These are phyloP conservation scores for Drosophila pullipes DNA, from an alignment of 2,888 invertebrate species.

Conservation along the genomic window DNA sequence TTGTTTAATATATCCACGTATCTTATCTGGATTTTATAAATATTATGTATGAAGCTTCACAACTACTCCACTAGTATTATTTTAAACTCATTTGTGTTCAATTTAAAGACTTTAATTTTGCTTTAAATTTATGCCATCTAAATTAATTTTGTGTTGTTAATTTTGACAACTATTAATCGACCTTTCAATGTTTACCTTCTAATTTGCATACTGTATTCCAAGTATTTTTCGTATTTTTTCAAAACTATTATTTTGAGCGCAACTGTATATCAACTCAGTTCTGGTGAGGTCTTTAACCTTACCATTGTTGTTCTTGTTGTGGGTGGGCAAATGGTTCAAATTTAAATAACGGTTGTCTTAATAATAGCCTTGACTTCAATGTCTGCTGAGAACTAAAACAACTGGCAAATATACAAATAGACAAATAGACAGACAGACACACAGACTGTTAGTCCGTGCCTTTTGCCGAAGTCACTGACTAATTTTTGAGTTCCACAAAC, in stretches of 20 bases:
- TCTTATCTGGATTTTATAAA: background rate
- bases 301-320: background rate
- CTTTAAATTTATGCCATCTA: background rate
- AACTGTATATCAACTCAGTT: slow-evolving; percentile 30
- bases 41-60: background rate
- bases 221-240: background rate
- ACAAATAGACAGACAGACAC: slow-evolving; percentile 9
- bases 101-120: background rate
- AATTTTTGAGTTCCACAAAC: slow-evolving; percentile 27
- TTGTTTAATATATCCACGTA: background rate
- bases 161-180: background rate
- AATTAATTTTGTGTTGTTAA: background rate
- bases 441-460: slow-evolving; percentile 10
- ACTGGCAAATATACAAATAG: slow-evolving; percentile 47
- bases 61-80: background rate
- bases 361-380: slow-evolving; percentile 58
- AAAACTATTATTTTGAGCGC: background rate
- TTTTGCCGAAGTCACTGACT: slow-evolving; percentile 12
- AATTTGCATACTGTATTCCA: background rate
- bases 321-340: background rate
- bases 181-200: background rate
- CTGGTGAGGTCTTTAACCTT: slow-evolving; percentile 45
- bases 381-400: slow-evolving; percentile 72
- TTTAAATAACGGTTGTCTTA: slow-evolving; percentile 1
- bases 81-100: background rate